Evolutionary conservation across 1,140 invertebrate species (phyloP).

Genomic region (Carcinoscorpius rotundicauda): DNA sequence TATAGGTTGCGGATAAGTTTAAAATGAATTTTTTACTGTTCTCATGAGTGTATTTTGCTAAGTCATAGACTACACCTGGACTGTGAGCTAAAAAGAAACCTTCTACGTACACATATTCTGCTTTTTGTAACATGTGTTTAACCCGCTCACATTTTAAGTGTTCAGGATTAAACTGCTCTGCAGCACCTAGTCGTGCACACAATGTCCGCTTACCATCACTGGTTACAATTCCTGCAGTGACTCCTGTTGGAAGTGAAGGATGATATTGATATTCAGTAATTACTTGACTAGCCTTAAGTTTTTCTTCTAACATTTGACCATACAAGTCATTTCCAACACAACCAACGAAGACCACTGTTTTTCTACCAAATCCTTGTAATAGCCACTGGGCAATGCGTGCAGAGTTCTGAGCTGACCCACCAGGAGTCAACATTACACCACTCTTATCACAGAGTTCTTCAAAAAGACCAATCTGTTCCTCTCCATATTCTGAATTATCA

Average conservation of each 20-base stretch:
- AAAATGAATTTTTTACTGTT: background rate
- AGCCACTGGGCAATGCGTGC: constrained; percentile 13
- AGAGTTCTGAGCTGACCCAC: constrained; percentile 11
- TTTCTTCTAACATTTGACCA: background rate
- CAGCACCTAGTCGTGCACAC: constrained; percentile 2
- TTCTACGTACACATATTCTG: background rate
- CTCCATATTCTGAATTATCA: background rate
- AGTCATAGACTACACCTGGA: background rate
- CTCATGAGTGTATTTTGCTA: background rate
- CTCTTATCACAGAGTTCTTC: background rate
- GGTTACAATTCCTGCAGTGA: constrained; percentile 3
- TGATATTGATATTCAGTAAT: background rate
- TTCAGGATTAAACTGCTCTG: background rate
- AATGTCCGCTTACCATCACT: background rate
- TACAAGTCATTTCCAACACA: background rate
- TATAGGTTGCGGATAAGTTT: background rate
- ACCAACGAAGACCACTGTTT: background rate
- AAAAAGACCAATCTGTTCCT: constrained; percentile 4
- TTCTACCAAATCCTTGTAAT: background rate
- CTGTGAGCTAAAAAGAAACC: background rate
- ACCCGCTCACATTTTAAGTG: background rate
- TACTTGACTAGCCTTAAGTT: background rate
- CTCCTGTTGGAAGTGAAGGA: background rate
- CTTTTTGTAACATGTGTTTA: background rate
- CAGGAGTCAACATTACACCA: background rate